Evolutionary conservation across 2,113 vertebrate species (phyloP).

Genomic region (Rhinolophus sinicus): DNA sequence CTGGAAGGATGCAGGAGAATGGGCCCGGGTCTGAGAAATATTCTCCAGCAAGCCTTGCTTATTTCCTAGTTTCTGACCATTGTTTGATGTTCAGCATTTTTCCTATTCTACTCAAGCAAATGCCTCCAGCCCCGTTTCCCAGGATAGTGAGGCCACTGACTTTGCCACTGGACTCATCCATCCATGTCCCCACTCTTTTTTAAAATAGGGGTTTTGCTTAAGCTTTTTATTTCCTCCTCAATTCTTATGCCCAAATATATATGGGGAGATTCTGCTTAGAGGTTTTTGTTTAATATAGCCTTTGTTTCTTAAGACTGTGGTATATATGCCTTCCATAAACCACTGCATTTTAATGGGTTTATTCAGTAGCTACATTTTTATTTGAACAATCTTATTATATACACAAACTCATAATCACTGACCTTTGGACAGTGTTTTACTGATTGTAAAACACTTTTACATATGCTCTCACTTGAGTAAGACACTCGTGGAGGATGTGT

Average conservation of each 20-base stretch:
- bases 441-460: neutral
- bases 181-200: neutral
- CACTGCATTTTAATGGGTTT: conserved; percentile 16
- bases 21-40: neutral
- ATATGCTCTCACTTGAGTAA: neutral
- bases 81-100: neutral
- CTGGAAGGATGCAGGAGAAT: neutral
- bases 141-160: neutral
- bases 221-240: neutral
- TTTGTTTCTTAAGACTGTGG: conserved; percentile 28
- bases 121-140: neutral
- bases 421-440: neutral
- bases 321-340: neutral
- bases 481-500: neutral
- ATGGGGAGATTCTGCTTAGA: neutral
- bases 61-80: neutral
- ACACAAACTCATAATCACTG: neutral
- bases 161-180: neutral
- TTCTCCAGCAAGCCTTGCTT: neutral
- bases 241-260: neutral
- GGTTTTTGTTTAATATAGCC: neutral
- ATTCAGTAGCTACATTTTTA: conserved; percentile 27
- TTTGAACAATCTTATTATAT: neutral
- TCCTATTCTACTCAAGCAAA: neutral
- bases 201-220: neutral